These are phyloP conservation scores for Chiropotes sagulatus DNA, from an alignment of 2,797 vertebrate genomes.

Conservation along the genomic window DNA sequence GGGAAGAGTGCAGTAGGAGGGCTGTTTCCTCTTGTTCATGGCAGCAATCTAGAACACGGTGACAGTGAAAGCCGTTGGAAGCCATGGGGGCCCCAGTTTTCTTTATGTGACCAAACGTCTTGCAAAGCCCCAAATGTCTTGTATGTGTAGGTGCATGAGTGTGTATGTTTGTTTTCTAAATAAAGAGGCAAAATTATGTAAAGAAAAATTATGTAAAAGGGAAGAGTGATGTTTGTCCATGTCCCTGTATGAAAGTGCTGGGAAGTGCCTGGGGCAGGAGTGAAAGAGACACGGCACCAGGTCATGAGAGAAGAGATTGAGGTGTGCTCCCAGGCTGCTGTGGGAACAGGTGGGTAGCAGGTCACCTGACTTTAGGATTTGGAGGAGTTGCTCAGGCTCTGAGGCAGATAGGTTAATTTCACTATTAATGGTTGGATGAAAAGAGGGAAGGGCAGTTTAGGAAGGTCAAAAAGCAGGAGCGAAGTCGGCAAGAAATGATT, in stretches of 20 bases:
- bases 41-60: not conserved
- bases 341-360: not conserved
- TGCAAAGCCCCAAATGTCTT: not conserved
- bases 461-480: not conserved
- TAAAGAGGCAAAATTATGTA: not conserved
- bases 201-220: not conserved
- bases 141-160: not conserved
- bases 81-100: not conserved
- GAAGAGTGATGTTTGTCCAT: not conserved
- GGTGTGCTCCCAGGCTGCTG: not conserved
- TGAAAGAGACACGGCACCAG: not conserved
- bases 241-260: not conserved
- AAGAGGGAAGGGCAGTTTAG: not conserved
- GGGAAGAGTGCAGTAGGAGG: not conserved
- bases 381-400: not conserved
- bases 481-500: not conserved
- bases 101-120: not conserved
- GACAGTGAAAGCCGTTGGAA: not conserved
- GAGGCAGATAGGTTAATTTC: not conserved
- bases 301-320: not conserved
- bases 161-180: not conserved
- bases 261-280: not conserved
- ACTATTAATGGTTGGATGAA: not conserved
- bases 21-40: not conserved
- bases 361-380: not conserved